These are phyloP conservation scores for Hydrotaea diabolus DNA, from an alignment of 2,888 invertebrate species.

Conservation along the genomic window DNA sequence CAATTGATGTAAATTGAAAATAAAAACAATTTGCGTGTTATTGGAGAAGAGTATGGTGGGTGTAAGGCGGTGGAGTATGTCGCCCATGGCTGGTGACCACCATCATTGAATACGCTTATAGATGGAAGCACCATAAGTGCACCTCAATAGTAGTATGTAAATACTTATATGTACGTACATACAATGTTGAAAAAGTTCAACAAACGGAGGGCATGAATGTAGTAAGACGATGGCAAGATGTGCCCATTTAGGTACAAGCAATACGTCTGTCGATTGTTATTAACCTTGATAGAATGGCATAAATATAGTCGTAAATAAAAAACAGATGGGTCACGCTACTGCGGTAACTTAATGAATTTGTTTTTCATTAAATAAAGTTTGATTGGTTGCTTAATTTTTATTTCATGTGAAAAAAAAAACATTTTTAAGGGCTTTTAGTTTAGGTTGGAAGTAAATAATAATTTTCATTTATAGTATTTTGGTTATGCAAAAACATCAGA, in stretches of 20 bases:
- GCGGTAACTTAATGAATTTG: no score
- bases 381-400: no score
- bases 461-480: no score
- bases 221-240: background rate
- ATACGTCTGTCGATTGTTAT: background rate
- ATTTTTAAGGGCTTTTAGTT: no score
- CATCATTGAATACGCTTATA: background rate
- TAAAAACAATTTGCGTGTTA: constrained; percentile 56
- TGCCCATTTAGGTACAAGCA: background rate
- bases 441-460: no score
- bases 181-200: no score
- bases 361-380: no score
- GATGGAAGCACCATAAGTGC: constrained; percentile 30
- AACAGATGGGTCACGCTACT: no score
- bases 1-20: constrained; percentile 53
- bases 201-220: no score
- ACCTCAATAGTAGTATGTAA: constrained; percentile 1
- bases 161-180: background rate
- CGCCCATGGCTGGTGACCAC: background rate
- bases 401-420: no score
- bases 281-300: background rate
- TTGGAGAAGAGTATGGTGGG: background rate
- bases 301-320: background rate
- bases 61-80: background rate
- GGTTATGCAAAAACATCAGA: no score